Base-by-base conservation (phyloP, 1,140 invertebrate species). In the Drosophila trapezifrons region DNA sequence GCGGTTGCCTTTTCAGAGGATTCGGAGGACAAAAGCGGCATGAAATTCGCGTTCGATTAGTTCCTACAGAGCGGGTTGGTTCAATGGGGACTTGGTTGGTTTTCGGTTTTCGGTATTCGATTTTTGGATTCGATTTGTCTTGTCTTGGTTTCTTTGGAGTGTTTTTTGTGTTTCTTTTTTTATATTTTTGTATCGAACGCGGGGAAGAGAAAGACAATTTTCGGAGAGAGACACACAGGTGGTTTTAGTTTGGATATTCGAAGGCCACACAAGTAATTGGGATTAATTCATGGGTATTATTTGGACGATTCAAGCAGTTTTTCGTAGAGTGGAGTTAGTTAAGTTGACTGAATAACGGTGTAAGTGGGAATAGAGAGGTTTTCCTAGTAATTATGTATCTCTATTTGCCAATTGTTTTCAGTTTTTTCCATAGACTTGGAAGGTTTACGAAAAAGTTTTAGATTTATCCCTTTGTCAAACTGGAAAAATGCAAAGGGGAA, bases 1-100 rank as follows among this genome's bases (percentile, higher is more conserved):
- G 71, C 71, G 60, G 81, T 90, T 74, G 84, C 81, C 90, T 92
- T 92, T 55, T 38, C 32, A 35, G 51, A 20, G 51, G 29, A 52
- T 90, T 91, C 85, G 75, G 87, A 91, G 70, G 87, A 91, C 75
- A 92, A 85, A 63, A 82, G 85, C 91, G 81, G 90, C 89, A 76
- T 90, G 73, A 89, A 92, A 92, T 92, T 92, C 90, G 76, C 82
- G 76, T 85, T 92, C 90, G 72, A 92, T 92, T 85, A 90, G 78
- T 78, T 82, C 86, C 89, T 92, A 91, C 70, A 79, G 78, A 72
- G 74, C 65, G 57, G 74, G 59, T 62, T 73, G 65, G 47, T 74
- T 76, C 58, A 64, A 73, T 65, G 73, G 65, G 81, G 75, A 65
- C 59, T 56, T 70, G 72, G 66, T 78, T 72, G 78, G 66, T 83